Evolutionary conservation across 2,888 invertebrate species (phyloP), one percentile per base, ranked within the genome.

Genomic region (Acleris literana): DNA sequence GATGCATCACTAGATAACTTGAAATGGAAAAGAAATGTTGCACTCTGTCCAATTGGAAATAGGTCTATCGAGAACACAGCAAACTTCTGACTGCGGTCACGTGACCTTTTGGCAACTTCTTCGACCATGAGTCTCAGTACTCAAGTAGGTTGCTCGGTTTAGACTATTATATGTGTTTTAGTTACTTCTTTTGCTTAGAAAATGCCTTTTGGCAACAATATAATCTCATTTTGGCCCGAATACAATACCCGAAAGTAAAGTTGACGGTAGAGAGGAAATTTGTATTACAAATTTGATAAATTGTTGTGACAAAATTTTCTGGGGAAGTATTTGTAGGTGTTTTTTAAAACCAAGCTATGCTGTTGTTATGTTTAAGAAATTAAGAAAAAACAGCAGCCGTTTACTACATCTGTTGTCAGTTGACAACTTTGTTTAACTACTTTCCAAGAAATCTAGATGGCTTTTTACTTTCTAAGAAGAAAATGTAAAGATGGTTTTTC

Each of bases 21-120:
- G 20, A 56, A 56, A 56, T 56, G 56, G 44, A 22, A 44, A 56
- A 56, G 56, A 22, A 29, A 39, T 39, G 54, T 54, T 17, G 53
- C n/a, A 17, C 18, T 54, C 53, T 33, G 13, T 33, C 17, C 39
- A 39, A 54, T 13, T 54, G 18, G 18, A 18, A 46, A 46, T 46
- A n/a, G 17, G 16, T 16, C 46, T 17, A 16, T 33, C 33, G 18
- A 46, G 39, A 54, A 18, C 39, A 54, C 18, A 54, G 13, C 5
- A 11, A 54, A 54, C 16, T 54, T 18, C 17, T 18, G 2, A 13
- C 13, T 39, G 18, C 18, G 11, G 5, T 18, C 17, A 49, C 46
- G n/a, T 46, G 46, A 46, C 46, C 46, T 46, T 46, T 17, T 46
- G 16, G 17, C 16, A n/a, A n/a, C 17, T 46, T 44, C 44, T n/a